phyloP scores from a whole-genome alignment of 2,797 vertebrate species.

The Petrocephalus schoutedeni region DNA sequence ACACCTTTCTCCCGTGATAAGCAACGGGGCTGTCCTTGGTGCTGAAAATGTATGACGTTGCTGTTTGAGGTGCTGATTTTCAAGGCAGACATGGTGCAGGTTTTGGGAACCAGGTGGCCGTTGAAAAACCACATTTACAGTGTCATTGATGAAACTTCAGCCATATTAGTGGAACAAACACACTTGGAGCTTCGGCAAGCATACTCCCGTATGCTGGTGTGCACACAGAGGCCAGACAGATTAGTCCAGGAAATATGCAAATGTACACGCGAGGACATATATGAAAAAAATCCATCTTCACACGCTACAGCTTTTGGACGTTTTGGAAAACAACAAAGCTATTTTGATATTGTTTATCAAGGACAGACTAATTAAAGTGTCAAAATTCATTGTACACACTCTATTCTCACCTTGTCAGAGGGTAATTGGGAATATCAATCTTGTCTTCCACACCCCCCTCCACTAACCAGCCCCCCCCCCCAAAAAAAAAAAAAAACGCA shows the following conservation, averaged over 20 bases:
- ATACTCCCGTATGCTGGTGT: neutral
- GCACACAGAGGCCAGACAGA: neutral
- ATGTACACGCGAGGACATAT: neutral
- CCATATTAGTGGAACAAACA: neutral
- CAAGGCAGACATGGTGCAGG: neutral
- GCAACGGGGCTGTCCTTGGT: neutral
- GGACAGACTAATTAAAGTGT: conserved; percentile 72
- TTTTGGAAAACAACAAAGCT: conserved; percentile 43
- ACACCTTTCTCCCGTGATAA: neutral
- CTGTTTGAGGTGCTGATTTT: neutral
- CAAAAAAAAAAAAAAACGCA: neutral
- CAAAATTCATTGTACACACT: conserved; percentile 68
- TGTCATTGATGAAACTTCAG: neutral
- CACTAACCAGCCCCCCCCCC: conserved; percentile 41
- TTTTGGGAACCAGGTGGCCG: neutral
- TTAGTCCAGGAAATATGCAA: conserved; percentile 11
- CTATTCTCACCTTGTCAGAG: conserved; percentile 63
- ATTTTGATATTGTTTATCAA: conserved; percentile 63
- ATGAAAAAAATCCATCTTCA: neutral
- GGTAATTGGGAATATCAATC: conserved; percentile 75
- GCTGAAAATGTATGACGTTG: neutral
- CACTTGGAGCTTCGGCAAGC: neutral
- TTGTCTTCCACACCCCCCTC: conserved; percentile 46
- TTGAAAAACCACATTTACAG: neutral
- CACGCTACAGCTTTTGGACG: conserved; percentile 54